Percentiles rank a stretch among this genome's conserved stretches.
These are phyloP conservation scores for Danaus plexippus DNA, from an alignment of 1,140 invertebrate species.

Conservation along the genomic window DNA sequence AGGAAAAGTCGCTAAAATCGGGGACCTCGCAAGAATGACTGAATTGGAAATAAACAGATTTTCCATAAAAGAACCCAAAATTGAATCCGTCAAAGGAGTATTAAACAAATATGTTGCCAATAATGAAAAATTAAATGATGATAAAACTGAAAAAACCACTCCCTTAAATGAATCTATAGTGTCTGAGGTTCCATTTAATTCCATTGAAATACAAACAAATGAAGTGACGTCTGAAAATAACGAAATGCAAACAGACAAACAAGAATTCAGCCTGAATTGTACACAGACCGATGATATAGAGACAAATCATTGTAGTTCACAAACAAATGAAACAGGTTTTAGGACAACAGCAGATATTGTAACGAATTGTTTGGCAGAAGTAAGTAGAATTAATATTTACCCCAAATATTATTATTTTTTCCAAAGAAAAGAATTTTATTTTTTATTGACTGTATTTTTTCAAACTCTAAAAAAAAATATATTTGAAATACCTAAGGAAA, in stretches of 20 bases:
- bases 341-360: conserved; percentile 40
- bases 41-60: conserved; percentile 67
- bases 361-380: conserved; percentile 37
- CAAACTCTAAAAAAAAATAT: too few relatives aligned
- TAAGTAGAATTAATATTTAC: conserved; percentile 23
- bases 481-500: too few relatives aligned
- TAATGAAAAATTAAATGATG: too few relatives aligned
- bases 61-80: conserved; percentile 65
- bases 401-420: too few relatives aligned
- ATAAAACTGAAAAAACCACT: too few relatives aligned
- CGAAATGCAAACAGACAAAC: conserved; percentile 35
- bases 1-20: conserved; percentile 60
- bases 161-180: conserved; percentile 1
- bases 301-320: conserved; percentile 22
- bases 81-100: conserved; percentile 51
- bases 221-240: conserved; percentile 16
- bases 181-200: conserved; percentile 8
- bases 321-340: conserved; percentile 44
- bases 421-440: neutral
- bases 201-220: conserved; percentile 31
- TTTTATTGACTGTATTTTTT: neutral
- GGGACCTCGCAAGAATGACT: conserved; percentile 69
- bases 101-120: conserved; percentile 36
- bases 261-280: conserved; percentile 10
- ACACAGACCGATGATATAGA: conserved; percentile 36